phyloP scores from a whole-genome alignment of 2,797 vertebrate species.

The Poeciliopsis infans region DNA sequence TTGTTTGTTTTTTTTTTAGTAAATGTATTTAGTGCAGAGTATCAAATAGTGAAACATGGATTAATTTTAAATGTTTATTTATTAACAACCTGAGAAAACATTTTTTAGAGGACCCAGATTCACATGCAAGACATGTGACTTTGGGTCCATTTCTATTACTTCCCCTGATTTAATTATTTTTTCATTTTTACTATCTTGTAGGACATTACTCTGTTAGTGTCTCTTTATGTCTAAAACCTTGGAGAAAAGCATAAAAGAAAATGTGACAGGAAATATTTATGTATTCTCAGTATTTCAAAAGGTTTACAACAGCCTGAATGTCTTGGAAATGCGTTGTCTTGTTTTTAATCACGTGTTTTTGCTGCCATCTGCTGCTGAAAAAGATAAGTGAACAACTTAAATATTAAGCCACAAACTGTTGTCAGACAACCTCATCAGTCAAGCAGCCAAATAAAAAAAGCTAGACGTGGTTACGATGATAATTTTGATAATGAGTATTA shows the following conservation, averaged over 20 bases:
- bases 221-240: constrained; percentile 1
- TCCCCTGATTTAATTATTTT: background rate
- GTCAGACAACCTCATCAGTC: background rate
- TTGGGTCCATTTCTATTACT: background rate
- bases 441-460: background rate
- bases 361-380: constrained; percentile 1
- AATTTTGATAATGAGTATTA: background rate
- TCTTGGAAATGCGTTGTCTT: background rate
- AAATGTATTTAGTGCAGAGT: constrained; percentile 15
- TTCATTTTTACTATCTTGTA: background rate
- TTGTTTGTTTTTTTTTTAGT: background rate
- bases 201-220: background rate
- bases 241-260: background rate
- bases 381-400: background rate
- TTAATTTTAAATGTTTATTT: constrained; percentile 57
- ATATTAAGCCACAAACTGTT: background rate
- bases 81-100: constrained; percentile 49
- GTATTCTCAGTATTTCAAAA: background rate
- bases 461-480: background rate
- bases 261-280: constrained; percentile 2
- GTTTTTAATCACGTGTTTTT: background rate
- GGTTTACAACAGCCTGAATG: background rate
- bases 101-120: constrained; percentile 52
- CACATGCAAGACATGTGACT: constrained; percentile 8
- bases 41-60: constrained; percentile 24